Percentiles rank a stretch among this genome's conserved stretches.
Evolutionary conservation across 2,888 invertebrate species (phyloP).

Genomic region (Ommatoiulus sabulosus): DNA sequence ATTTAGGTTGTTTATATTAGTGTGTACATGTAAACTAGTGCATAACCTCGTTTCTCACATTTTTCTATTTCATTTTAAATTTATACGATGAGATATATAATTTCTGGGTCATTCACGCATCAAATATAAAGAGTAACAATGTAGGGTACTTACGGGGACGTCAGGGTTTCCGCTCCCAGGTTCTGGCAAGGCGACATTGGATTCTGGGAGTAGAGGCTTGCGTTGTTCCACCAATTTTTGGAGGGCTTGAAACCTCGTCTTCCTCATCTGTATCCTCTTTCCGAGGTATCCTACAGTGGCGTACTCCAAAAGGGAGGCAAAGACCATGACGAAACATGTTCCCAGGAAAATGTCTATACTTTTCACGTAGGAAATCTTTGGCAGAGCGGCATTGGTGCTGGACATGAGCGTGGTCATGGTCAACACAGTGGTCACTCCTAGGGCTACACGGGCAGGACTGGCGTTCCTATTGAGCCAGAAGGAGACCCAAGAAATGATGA

Average conservation of each 20-base stretch:
- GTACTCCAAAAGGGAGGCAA: constrained; percentile 97
- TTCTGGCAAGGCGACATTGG: constrained; percentile 59
- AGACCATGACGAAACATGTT: constrained; percentile 99
- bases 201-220: constrained; percentile 72
- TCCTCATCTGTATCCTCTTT: constrained; percentile 96
- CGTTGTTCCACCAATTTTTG: constrained; percentile 94
- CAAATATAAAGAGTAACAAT: neutral
- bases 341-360: constrained; percentile 97
- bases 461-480: constrained; percentile 97
- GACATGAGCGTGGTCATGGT: constrained; percentile 99
- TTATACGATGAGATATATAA: neutral
- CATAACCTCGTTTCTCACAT: too few species aligned
- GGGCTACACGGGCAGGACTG: constrained; percentile 91
- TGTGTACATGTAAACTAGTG: too few species aligned
- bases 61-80: too few species aligned
- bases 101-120: neutral
- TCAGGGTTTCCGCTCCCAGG: constrained; percentile 57
- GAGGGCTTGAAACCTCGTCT: constrained; percentile 89
- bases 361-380: constrained; percentile 98
- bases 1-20: neutral
- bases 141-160: constrained; percentile 47
- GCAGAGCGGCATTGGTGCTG: constrained; percentile 94
- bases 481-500: constrained; percentile 97
- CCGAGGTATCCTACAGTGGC: constrained; percentile 98
- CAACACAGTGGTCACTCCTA: constrained; percentile 95